phyloP scores from a whole-genome alignment of 2,888 invertebrate genomes.

The Deilephila elpenor region DNA sequence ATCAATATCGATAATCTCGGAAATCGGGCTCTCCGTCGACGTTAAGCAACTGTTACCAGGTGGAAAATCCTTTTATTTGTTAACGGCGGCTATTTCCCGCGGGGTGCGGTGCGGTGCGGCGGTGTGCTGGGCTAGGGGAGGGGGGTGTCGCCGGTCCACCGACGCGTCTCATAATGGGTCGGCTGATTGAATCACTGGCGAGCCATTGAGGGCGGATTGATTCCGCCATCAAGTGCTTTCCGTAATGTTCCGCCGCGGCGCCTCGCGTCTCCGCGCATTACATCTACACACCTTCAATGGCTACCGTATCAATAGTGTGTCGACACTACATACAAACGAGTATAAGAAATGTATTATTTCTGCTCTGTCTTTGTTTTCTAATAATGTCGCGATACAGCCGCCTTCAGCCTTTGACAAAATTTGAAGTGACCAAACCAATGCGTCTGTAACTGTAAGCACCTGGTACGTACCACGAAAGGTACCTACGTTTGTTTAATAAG shows the following conservation, averaged over 20 bases:
- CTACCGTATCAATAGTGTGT: neutral
- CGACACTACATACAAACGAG: neutral
- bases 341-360: no score
- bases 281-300: neutral
- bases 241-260: constrained; percentile 29
- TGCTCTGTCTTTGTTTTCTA: no score
- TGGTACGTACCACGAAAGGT: no score
- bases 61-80: constrained; percentile 70
- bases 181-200: constrained; percentile 70
- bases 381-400: no score
- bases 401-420: no score
- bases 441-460: no score
- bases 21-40: neutral
- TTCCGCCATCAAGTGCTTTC: constrained; percentile 60
- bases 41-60: constrained; percentile 54
- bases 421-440: no score
- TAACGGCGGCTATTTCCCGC: constrained; percentile 66
- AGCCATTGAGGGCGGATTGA: constrained; percentile 67
- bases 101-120: constrained; percentile 34
- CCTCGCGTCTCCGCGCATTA: neutral
- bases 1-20: neutral
- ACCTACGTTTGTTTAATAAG: no score
- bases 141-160: neutral
- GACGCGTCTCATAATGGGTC: constrained; percentile 59
- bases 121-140: neutral